Evolutionary conservation across 2,113 vertebrate genomes (phyloP).

Genomic region (Progne subis): DNA sequence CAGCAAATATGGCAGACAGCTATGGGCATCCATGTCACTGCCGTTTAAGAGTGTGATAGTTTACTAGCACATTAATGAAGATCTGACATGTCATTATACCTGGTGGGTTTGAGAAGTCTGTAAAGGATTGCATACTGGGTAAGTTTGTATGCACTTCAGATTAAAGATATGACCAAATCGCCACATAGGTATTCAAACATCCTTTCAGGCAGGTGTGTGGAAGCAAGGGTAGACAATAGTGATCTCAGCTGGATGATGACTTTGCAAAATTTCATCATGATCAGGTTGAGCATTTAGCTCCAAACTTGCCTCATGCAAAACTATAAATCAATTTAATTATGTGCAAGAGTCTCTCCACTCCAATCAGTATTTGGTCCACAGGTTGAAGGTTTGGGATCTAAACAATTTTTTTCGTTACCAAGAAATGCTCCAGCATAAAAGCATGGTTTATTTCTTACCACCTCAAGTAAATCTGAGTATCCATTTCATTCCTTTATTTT

Average conservation of each 20-base stretch:
- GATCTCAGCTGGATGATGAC: neutral
- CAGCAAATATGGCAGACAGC: neutral
- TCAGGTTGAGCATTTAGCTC: neutral
- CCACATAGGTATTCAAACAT: neutral
- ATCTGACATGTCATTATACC: neutral
- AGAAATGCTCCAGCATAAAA: neutral
- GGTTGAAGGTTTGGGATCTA: neutral
- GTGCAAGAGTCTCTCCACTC: neutral
- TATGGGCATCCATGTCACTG: neutral
- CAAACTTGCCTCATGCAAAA: neutral
- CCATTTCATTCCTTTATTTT: neutral
- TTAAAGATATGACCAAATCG: neutral
- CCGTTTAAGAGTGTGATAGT: neutral
- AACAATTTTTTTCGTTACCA: neutral
- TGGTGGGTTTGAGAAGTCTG: neutral
- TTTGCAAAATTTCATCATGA: neutral
- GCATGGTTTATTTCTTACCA: neutral
- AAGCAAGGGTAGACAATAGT: neutral
- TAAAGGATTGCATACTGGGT: neutral
- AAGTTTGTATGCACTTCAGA: neutral
- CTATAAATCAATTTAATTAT: neutral
- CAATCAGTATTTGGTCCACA: neutral
- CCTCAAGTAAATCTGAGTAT: neutral
- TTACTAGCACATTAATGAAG: neutral
- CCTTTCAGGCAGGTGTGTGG: neutral